A percentile compares a stretch with the other conserved stretches of the same genome.
Conservation (phyloP, 1,140 invertebrate species). For the Lordiphosa mommai region DNA sequence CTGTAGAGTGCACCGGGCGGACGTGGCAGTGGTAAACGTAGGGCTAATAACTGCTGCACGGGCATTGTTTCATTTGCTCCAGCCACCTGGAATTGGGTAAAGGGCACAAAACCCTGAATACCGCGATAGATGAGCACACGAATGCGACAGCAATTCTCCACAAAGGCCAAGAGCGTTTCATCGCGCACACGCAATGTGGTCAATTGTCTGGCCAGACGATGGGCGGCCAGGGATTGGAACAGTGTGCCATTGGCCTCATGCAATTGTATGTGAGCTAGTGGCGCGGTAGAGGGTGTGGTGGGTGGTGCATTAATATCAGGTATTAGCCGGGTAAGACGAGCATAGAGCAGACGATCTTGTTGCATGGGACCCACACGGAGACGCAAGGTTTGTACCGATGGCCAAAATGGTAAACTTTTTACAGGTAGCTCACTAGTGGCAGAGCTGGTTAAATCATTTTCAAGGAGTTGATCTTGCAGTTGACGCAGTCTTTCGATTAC, state of each 20-base stretch:
- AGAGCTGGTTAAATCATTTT: neutral
- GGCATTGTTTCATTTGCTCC: neutral
- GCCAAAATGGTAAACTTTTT: slow-evolving; percentile 10
- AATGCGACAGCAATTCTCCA: slow-evolving; percentile 55
- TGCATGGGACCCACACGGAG: slow-evolving; percentile 27
- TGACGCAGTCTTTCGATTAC: slow-evolving; percentile 49
- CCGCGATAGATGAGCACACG: slow-evolving; percentile 65
- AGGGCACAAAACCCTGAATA: slow-evolving; percentile 64
- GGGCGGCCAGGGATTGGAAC: slow-evolving; percentile 58
- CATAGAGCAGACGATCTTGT: slow-evolving; percentile 33
- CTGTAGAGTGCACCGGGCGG: slow-evolving; percentile 33
- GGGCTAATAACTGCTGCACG: slow-evolving; percentile 28
- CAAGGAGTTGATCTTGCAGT: slow-evolving; percentile 34
- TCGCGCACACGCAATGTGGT: slow-evolving; percentile 46
- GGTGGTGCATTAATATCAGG: neutral
- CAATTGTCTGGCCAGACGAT: slow-evolving; percentile 42
- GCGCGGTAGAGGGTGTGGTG: slow-evolving; percentile 35
- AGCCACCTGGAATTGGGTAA: slow-evolving; percentile 29
- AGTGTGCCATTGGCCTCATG: slow-evolving; percentile 54
- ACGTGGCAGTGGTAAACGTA: slow-evolving; percentile 30
- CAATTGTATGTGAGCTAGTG: slow-evolving; percentile 47
- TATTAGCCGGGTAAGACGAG: slow-evolving; percentile 29
- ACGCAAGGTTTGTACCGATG: slow-evolving; percentile 39
- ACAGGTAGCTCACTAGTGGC: neutral
- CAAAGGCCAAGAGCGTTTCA: slow-evolving; percentile 66